Evolutionary conservation across 2,113 vertebrate genomes (phyloP), one percentile per base, ranked within the genome.

Genomic region (Oenanthe oenanthe): DNA sequence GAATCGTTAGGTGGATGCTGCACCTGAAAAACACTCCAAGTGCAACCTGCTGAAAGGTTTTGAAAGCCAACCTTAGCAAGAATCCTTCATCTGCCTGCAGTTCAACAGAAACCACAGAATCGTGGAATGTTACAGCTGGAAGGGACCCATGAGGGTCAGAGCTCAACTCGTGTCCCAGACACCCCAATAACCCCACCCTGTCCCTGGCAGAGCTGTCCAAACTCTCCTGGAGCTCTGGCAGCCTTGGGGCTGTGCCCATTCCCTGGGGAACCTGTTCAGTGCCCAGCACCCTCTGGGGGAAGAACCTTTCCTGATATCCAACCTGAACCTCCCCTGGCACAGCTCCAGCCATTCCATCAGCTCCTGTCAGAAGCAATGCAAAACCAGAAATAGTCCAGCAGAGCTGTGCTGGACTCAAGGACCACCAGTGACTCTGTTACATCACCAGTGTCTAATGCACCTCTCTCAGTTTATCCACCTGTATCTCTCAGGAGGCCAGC

Each of bases 401-500:
- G 10, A 68, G n/a, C 56, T 74, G 32, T 28, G 21, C 32, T 48
- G 63, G 43, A 6, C 16, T 31, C 51, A 19, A 40, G 60, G 36
- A 19, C 31, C 32, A 67, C 3, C 60, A 88, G 57, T 7, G 63
- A 31, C 16, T 80, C 50, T 48, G 4, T 5, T 7, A 45, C 17
- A 54, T 8, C 32, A 57, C 4, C 29, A 26, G 8, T 13, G 34
- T 15, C 26, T 21, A 40, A 82, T 4, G 36, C 7, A 31, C 12
- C 21, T 36, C 53, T 26, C 61, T 20, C 6, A 2, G 7, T 36
- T 53, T 84, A 71, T 34, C 97, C 97, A 99, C 99, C 98, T 98
- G 95, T 97, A 91, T 94, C 48, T 96, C 74, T 97, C 97, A 43
- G 97, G 85, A 93, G 76, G 65, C 95, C 76, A 95, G 80, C 54